Conservation (phyloP, 2,888 invertebrate species). For the Leucophora obtusa region DNA sequence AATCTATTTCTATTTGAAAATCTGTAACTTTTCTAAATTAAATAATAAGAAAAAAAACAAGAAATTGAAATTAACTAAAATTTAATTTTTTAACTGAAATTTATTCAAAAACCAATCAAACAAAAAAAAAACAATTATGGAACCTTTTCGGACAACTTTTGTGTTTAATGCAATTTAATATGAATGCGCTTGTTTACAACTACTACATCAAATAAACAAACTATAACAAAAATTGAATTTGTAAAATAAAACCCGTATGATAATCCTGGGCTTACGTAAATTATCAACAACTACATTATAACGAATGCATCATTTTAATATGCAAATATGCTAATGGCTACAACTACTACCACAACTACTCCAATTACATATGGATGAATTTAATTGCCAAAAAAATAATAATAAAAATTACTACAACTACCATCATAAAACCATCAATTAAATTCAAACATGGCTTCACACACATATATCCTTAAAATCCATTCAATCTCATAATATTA, state of each 20-base stretch:
- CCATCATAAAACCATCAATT: not conserved
- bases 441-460: not conserved
- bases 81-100: constrained; percentile 71
- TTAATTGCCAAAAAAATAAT: constrained; percentile 1
- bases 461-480: not conserved
- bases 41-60: too few relatives aligned
- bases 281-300: not conserved
- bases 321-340: constrained; percentile 13
- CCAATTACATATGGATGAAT: not conserved
- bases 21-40: constrained; percentile 35
- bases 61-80: constrained; percentile 54
- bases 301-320: constrained; percentile 19
- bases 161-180: constrained; percentile 1
- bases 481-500: not conserved
- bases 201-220: not conserved
- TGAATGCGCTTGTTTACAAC: not conserved
- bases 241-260: not conserved
- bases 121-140: constrained; percentile 15
- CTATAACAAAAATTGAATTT: not conserved
- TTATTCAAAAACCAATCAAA: constrained; percentile 57
- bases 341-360: not conserved
- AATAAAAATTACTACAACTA: not conserved
- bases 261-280: not conserved
- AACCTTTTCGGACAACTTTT: constrained; percentile 28
- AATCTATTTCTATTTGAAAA: not conserved